Conservation (phyloP, 2,113 vertebrate genomes). For the Mohoua ochrocephala region DNA sequence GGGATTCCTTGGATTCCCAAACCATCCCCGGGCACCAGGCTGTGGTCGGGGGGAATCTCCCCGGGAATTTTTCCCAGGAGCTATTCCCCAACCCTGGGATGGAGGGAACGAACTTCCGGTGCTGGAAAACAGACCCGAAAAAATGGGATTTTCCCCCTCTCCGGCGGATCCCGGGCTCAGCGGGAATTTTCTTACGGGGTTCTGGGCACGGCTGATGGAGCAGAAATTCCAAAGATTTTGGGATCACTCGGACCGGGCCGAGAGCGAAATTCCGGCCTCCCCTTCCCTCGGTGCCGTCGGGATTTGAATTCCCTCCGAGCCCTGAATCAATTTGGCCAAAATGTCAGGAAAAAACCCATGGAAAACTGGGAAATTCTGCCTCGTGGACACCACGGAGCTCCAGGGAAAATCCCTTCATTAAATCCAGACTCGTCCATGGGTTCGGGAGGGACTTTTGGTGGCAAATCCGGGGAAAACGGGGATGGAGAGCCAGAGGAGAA, state of each 20-base stretch:
- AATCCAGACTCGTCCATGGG: accelerated
- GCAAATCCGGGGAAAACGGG: not conserved
- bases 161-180: not conserved
- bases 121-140: not conserved
- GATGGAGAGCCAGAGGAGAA: not conserved
- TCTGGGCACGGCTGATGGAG: not conserved
- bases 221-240: not conserved
- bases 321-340: not conserved
- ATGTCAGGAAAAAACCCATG: not conserved
- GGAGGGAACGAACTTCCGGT: not conserved
- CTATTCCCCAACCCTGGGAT: accelerated
- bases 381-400: accelerated
- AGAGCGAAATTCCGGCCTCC: not conserved
- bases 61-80: not conserved
- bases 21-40: not conserved
- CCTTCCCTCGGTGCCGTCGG: not conserved
- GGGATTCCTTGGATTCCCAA: not conserved
- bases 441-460: not conserved
- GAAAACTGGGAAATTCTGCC: not conserved
- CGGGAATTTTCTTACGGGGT: not conserved
- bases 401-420: not conserved
- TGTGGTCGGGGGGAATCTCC: not conserved
- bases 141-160: not conserved
- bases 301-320: not conserved
- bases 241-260: not conserved